phyloP scores from a whole-genome alignment of 64 coral and sea anemone species.

The Montipora foliosa region DNA sequence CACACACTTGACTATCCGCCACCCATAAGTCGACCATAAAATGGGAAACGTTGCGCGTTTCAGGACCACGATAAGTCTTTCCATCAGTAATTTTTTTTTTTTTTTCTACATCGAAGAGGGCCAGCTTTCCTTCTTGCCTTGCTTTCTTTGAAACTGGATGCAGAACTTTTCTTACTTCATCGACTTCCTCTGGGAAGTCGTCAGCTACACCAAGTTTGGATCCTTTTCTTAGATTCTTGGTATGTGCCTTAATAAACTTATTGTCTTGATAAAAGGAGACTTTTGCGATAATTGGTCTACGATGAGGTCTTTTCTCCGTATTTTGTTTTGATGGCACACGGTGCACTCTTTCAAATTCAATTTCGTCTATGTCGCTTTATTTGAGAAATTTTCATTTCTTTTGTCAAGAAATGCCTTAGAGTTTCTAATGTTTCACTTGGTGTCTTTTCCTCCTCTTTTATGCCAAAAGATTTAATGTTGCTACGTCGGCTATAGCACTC shows the following conservation, averaged over 20 bases:
- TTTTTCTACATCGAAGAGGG: background rate
- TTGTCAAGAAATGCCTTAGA: too few species aligned
- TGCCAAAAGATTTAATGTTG: too few species aligned
- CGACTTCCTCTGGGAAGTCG: background rate
- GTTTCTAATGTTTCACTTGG: too few species aligned
- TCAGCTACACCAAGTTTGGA: too few species aligned
- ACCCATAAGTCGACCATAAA: background rate
- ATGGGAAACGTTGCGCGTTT: background rate
- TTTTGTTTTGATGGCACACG: background rate
- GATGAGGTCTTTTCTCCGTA: background rate
- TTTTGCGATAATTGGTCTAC: background rate
- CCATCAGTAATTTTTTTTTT: background rate
- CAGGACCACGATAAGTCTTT: background rate
- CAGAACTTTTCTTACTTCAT: background rate
- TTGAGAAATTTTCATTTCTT: background rate
- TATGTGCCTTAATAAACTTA: background rate
- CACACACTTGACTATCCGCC: background rate
- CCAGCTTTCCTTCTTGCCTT: background rate
- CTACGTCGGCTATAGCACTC: background rate
- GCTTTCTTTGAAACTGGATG: background rate
- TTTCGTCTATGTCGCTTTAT: background rate
- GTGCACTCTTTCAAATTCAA: background rate
- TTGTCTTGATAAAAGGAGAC: conserved; percentile 3
- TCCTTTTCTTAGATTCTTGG: background rate
- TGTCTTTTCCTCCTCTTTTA: too few species aligned